Evolutionary conservation across 2,113 vertebrate species (phyloP), one percentile per base, ranked within the genome.

Genomic region (Bolborhynchus lineola): DNA sequence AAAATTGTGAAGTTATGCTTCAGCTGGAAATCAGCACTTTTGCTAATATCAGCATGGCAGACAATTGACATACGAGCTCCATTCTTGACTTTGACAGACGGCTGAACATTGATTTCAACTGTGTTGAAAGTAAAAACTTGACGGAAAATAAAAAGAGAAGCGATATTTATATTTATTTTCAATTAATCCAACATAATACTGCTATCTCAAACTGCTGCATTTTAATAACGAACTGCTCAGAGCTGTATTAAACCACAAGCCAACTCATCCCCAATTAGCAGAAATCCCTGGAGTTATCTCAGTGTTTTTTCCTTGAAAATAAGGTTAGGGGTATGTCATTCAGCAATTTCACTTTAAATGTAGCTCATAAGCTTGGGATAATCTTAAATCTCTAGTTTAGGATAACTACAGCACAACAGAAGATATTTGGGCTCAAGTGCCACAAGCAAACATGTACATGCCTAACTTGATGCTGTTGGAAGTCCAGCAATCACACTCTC

Each of bases 121-220:
- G 24, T 37, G 84, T 98, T 98, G 96, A 98, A 98, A 81, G 98
- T 98, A 82, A 98, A 98, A 75, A 97, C 98, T 98, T 71, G 41
- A 92, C 1, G 33, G 46, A 59, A 41, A 77, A 72, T 46, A 62
- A 52, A 35, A 90, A 63, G 65, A 63, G 69, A 29, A 23, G 78
- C 69, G 77, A 26, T 4, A 92, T 72, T 83, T 74, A 57, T 7
- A 41, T 67, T 70, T 59, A 50, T 88, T 92, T 91, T 91, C 82
- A 96, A 28, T 78, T 80, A 72, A 53, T 88, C 29, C 17, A 74
- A 81, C 21, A 33, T 33, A 65, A 24, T 25, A 41, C 5, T 29
- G 28, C 57, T 50, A 33, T 33, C 21, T 80, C 33, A 60, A 83
- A 41, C 17, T 5, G 8, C 26, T 76, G 64, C 11, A 76, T 49